Base-by-base conservation (phyloP, 2,797 vertebrate species). In the Myripristis murdjan region DNA sequence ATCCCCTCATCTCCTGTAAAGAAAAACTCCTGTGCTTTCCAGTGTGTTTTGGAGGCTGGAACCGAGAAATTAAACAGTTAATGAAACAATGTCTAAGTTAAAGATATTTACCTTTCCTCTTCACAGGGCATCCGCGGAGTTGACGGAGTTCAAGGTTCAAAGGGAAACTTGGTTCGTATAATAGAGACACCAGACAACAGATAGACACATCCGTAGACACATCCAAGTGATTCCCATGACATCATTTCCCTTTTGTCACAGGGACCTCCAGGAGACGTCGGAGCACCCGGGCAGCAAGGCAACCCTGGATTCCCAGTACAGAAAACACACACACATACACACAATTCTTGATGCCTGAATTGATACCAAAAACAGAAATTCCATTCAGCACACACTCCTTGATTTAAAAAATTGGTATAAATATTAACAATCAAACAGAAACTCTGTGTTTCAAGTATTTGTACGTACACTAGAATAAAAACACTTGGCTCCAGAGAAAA, bases 281-380 rank as follows among this genome's bases (percentile, higher is more conserved):
- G 98, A 11, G 97, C 98, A 41, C 94, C 97, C 0, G 98, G 98
- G 53, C 98, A 99, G 69, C 98, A 99, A 91, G 98, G 98, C 65
- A 98, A 96, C 83, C 97, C 96, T 0, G 98, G 98, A 6, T 96
- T 97, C 77, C 92, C 97, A 96, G 98, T 99, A 81, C 1, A 65
- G 47, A 66, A 57, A 63, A 33, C 35, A 65, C 12, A 70, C n/a
- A 55, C 31, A 47, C n/a, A 46, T 26, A 52, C 43, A 77, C 61
- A 55, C 12, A 53, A n/a, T n/a, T n/a, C n/a, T n/a, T n/a, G n/a
- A n/a, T n/a, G n/a, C n/a, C n/a, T n/a, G n/a, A n/a, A n/a, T n/a
- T n/a, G n/a, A n/a, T n/a, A n/a, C n/a, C n/a, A n/a, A n/a, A n/a
- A n/a, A n/a, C n/a, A n/a, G n/a, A n/a, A n/a, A n/a, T n/a, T n/a